These are phyloP conservation scores for Colinus virginianus DNA, from an alignment of 2,113 vertebrate species.

Conservation along the genomic window DNA sequence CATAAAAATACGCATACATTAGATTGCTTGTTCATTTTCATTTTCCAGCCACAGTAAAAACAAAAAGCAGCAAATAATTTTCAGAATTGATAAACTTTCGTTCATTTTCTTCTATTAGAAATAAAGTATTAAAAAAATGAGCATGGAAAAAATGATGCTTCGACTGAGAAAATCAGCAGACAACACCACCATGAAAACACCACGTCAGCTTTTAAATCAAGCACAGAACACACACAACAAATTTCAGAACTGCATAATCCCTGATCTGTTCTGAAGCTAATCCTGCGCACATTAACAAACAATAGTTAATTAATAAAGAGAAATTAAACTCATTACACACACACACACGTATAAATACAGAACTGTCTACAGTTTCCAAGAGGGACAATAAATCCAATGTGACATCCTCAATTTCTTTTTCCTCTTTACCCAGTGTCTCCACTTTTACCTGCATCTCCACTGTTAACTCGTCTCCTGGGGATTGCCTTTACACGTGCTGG, in stretches of 20 bases:
- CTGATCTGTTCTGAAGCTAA: neutral
- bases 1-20: constrained; percentile 64
- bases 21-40: constrained; percentile 42
- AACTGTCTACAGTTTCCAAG: neutral
- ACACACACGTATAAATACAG: rapidly evolving
- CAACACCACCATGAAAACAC: neutral
- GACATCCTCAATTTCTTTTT: neutral
- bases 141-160: neutral
- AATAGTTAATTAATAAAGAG: neutral
- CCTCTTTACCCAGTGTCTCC: neutral
- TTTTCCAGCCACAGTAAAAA: constrained; percentile 9
- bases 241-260: neutral
- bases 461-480: constrained; percentile 95
- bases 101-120: neutral
- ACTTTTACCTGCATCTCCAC: constrained; percentile 92
- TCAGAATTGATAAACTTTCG: neutral
- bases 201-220: neutral
- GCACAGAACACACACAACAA: neutral
- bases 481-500: constrained; percentile 95
- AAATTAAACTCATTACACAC: no score
- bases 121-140: neutral
- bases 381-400: neutral
- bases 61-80: neutral
- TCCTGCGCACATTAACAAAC: rapidly evolving
- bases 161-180: neutral